Conservation (phyloP, 2,888 invertebrate species). For the Eupithecia dodoneata region DNA sequence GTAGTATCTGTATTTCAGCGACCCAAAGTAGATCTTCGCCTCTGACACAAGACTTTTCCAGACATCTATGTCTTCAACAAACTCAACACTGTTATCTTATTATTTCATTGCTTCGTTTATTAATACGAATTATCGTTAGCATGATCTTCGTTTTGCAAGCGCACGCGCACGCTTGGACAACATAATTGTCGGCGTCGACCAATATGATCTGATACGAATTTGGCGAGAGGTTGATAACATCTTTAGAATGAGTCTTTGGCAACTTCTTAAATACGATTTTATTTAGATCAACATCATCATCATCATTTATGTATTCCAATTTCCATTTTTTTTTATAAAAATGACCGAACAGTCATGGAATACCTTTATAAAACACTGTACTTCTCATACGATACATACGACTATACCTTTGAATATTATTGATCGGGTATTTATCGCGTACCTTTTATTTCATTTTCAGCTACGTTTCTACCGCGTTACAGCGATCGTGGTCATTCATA, state of each 20-base stretch:
- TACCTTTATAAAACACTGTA: no score
- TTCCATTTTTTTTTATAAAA: neutral
- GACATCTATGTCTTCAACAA: neutral
- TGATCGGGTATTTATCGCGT: no score
- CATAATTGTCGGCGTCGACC: neutral
- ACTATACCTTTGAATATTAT: no score
- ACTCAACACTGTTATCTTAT: neutral
- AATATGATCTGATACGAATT: conserved; percentile 1
- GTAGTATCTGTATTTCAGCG: no score
- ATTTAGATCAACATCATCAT: neutral
- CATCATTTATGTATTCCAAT: neutral
- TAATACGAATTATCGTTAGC: conserved; percentile 3
- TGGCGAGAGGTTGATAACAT: conserved; percentile 10
- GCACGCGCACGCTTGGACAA: neutral
- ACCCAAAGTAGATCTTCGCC: neutral
- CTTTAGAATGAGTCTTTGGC: neutral
- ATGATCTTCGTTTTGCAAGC: conserved; percentile 17
- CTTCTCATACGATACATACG: no score
- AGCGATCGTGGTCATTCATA: no score
- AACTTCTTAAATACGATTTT: neutral
- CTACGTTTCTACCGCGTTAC: no score
- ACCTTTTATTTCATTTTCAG: no score
- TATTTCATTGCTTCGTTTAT: neutral
- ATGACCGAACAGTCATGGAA: no score
- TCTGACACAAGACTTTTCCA: neutral